A percentile compares a stretch with the other conserved stretches of the same genome.
These are phyloP conservation scores for Silvanus unidentatus DNA, from an alignment of 2,888 invertebrate species.

Conservation along the genomic window DNA sequence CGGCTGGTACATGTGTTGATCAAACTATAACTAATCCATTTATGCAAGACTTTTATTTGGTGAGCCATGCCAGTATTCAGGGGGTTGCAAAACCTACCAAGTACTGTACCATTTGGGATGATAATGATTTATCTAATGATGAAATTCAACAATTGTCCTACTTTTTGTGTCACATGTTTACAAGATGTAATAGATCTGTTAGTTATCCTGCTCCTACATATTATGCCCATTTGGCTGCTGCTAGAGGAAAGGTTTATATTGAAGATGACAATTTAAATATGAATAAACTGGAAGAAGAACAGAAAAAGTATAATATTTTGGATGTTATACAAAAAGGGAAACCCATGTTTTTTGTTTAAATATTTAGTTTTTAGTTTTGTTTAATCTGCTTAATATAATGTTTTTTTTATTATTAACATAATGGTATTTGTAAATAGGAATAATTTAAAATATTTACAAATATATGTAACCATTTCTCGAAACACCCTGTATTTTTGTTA, in stretches of 20 bases:
- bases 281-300: conserved; percentile 48
- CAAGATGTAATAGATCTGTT: conserved; percentile 75
- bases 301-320: conserved; percentile 49
- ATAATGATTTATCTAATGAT: conserved; percentile 63
- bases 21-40: conserved; percentile 77
- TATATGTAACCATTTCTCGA: too few species aligned
- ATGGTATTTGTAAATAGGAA: too few species aligned
- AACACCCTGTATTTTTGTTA: too few species aligned
- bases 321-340: conserved; percentile 50
- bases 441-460: too few species aligned
- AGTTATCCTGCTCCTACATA: conserved; percentile 86
- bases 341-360: conserved; percentile 69
- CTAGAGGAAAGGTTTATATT: conserved; percentile 55
- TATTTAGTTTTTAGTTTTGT: background rate
- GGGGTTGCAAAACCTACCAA: conserved; percentile 83
- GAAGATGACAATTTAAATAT: conserved; percentile 45
- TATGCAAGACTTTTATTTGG: conserved; percentile 82
- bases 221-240: conserved; percentile 81
- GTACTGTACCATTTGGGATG: conserved; percentile 80
- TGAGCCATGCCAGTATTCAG: conserved; percentile 63
- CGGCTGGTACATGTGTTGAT: conserved; percentile 63
- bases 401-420: too few species aligned
- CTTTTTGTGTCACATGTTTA: conserved; percentile 79
- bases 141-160: conserved; percentile 74
- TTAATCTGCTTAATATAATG: too few species aligned